Evolutionary conservation across 37 sponge, comb jelly and placozoan genomes (phyloP), one percentile per base, ranked within the genome.

Genomic region (Petrosia ficiformis): DNA sequence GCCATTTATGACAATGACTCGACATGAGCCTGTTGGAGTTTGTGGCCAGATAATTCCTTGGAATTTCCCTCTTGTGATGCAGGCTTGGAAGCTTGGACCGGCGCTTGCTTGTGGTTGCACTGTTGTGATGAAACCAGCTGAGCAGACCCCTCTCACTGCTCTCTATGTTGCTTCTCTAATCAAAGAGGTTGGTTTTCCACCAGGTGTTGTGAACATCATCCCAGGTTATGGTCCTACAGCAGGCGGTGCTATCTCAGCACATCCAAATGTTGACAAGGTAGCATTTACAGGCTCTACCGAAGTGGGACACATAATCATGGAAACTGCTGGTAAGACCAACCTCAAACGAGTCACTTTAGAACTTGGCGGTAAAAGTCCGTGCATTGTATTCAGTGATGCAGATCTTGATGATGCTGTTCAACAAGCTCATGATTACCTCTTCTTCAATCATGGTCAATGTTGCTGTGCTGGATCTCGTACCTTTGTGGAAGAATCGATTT

Each of bases 261-360:
- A 97, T 74, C 83, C 86, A 2, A 69, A 94, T 57, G 77, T 97
- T 19, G 95, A 94, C 84, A 97, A 97, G 59, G 73, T 97, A 4
- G 95, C 90, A 6, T 97, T 97, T 81, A 97, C 98, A 36, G 98
- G 98, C 8, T 94, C 96, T 29, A 97, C 98, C 1, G 98, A 97
- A 76, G 95, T 97, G 14, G 98, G 98, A 39, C 83, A 87, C 60
- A 61, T 94, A 37, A 77, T 97, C 67, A 75, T 74, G 87, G 83
- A 92, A 68, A 92, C 90, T 71, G 96, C 98, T 16, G 98, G 93
- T 22, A 86, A 80, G 16, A 86, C 81, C 60, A 97, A 92, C 75
- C 77, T 97, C 74, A 97, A 97, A 75, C 71, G 80, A 19, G 95
- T 97, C 44, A 97, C 98, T 59, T 82, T 97, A 26, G 98, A 97